These are phyloP conservation scores for Acrossocheilus wenchowensis DNA, from an alignment of 2,797 vertebrate genomes.

Conservation along the genomic window DNA sequence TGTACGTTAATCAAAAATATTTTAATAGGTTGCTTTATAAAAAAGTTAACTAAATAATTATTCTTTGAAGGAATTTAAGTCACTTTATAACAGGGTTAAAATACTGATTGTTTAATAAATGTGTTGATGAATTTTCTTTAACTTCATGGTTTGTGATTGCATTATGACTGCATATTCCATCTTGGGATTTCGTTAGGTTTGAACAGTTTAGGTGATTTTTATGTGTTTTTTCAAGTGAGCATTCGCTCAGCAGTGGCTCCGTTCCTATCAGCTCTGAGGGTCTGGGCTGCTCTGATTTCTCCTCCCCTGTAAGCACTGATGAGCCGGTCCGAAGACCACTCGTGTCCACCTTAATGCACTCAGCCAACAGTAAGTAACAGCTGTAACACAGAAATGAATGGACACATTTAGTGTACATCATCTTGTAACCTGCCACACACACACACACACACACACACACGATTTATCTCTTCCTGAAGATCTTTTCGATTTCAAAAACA, in stretches of 20 bases:
- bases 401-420: background rate
- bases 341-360: constrained; percentile 59
- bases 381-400: background rate
- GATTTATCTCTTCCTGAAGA: background rate
- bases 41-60: background rate
- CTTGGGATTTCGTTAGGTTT: background rate
- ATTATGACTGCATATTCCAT: background rate
- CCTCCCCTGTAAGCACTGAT: constrained; percentile 70
- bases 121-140: background rate
- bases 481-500: background rate
- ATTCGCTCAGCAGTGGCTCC: constrained; percentile 70
- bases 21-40: background rate
- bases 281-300: constrained; percentile 72
- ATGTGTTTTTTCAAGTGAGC: constrained; percentile 66
- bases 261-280: constrained; percentile 78
- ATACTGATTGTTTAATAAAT: background rate
- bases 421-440: background rate
- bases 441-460: background rate
- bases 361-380: constrained; percentile 64
- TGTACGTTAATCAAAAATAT: background rate
- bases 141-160: background rate
- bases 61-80: background rate
- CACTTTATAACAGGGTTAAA: background rate
- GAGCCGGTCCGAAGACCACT: constrained; percentile 66
- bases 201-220: background rate